Evolutionary conservation across 2,113 vertebrate species (phyloP).

Genomic region (Microtus montanus): DNA sequence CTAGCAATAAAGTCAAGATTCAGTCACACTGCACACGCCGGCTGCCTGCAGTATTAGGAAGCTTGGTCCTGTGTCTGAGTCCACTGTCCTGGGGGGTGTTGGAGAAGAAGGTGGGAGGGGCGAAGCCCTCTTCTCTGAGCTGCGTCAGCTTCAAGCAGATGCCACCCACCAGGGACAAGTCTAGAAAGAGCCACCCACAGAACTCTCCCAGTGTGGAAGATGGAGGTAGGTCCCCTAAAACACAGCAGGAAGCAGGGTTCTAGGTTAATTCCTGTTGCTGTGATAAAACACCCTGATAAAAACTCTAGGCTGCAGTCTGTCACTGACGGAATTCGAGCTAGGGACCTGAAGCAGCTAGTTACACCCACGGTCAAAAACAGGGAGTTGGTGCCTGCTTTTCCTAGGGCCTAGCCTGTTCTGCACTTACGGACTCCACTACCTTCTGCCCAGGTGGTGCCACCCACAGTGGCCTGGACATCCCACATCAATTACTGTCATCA

Average conservation of each 20-base stretch:
- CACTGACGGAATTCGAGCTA: neutral
- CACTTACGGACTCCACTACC: neutral
- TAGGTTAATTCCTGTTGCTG: neutral
- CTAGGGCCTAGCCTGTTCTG: neutral
- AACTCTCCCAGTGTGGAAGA: neutral
- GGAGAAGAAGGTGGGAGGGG: neutral
- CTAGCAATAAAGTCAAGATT: neutral
- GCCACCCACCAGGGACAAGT: neutral
- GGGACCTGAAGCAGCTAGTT: neutral
- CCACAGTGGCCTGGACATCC: neutral
- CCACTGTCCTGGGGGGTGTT: neutral
- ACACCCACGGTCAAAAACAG: no score
- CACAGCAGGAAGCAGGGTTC: neutral
- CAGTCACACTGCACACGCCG: fast-evolving
- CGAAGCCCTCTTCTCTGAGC: neutral
- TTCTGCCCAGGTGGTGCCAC: neutral
- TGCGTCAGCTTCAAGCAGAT: fast-evolving
- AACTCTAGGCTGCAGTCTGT: neutral
- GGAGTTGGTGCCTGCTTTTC: no score
- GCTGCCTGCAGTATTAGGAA: neutral
- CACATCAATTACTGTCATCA: neutral
- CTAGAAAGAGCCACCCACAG: neutral
- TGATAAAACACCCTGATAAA: neutral
- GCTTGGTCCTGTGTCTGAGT: neutral
- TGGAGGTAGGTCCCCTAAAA: neutral